Conservation (phyloP, 2,797 vertebrate species). For the Leuciscus waleckii region DNA sequence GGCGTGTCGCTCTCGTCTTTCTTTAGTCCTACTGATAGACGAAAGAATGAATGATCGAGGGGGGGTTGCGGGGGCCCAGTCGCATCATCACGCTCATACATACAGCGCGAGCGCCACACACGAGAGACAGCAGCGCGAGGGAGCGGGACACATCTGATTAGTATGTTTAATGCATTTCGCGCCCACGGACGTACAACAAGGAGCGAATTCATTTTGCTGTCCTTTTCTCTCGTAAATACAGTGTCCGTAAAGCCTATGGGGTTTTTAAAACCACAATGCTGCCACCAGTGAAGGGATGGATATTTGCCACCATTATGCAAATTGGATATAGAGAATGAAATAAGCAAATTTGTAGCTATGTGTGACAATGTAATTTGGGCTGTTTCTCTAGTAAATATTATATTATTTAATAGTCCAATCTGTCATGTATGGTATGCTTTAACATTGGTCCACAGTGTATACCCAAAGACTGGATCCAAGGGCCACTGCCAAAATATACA, state of each 20-base stretch:
- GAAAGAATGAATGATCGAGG: conserved; percentile 71
- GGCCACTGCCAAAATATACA: background rate
- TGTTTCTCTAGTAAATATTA: background rate
- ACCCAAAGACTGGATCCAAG: background rate
- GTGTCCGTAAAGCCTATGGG: background rate
- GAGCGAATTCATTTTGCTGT: background rate
- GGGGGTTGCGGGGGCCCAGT: conserved; percentile 63
- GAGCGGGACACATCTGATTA: conserved; percentile 18
- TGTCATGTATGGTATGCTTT: background rate
- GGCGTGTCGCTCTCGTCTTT: conserved; percentile 62
- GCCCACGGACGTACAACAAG: conserved; percentile 12
- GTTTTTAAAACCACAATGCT: background rate
- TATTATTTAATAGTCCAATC: no score
- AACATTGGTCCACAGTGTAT: background rate
- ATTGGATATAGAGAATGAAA: background rate
- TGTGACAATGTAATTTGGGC: background rate
- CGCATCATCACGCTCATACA: conserved; percentile 58
- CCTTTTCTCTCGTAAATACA: background rate
- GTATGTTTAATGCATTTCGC: conserved; percentile 21
- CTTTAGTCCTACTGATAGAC: conserved; percentile 68
- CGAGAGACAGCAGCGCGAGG: conserved; percentile 8
- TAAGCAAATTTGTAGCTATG: background rate
- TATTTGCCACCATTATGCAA: conserved; percentile 1
- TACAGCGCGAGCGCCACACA: conserved; percentile 36
- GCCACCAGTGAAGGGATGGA: background rate